A percentile compares a stretch with the other conserved stretches of the same genome.
Conservation (phyloP, 2,888 invertebrate species). For the Tuta absoluta region DNA sequence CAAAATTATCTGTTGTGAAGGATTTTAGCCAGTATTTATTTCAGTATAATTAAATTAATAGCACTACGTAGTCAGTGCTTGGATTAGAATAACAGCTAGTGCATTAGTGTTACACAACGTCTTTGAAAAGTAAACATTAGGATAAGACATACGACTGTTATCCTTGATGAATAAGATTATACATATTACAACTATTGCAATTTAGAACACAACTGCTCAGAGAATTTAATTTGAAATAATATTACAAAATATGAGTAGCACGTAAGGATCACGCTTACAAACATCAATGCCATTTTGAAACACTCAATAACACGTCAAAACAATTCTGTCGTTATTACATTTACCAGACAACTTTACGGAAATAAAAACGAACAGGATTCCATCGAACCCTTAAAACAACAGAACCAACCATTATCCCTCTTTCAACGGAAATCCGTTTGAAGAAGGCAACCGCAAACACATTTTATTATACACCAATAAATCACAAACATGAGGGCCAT, state of each 20-base stretch:
- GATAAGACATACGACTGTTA: not conserved
- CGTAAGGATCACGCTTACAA: not conserved
- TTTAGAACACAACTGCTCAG: too few species aligned
- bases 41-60: too few species aligned
- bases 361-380: not conserved
- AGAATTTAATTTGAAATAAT: too few species aligned
- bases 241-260: not conserved
- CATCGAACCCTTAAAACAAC: conserved; percentile 9
- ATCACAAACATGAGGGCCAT: conserved; percentile 12
- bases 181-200: not conserved
- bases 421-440: conserved; percentile 21
- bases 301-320: not conserved
- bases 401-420: not conserved
- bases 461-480: conserved; percentile 21
- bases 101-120: not conserved
- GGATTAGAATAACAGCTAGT: not conserved
- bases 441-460: conserved; percentile 18
- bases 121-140: not conserved
- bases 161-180: not conserved
- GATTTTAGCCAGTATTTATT: too few species aligned
- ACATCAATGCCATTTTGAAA: not conserved
- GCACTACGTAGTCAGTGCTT: not conserved
- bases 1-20: too few species aligned
- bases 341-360: conserved; percentile 3
- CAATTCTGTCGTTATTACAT: not conserved